Evolutionary conservation across 2,888 invertebrate genomes (phyloP).

Genomic region (Drosophila lacicola): DNA sequence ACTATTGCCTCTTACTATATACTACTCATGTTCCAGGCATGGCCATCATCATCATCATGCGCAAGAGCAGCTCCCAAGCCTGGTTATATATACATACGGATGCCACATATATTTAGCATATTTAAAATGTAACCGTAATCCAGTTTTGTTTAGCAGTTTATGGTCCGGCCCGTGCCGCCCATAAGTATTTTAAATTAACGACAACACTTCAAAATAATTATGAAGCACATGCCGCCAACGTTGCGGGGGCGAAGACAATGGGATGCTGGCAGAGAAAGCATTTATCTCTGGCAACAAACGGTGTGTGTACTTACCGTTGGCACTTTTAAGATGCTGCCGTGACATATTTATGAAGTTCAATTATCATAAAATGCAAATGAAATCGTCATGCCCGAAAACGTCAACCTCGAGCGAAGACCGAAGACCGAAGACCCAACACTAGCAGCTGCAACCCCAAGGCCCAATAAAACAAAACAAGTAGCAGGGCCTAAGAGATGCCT

Average conservation of each 20-base stretch:
- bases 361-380: constrained; percentile 82
- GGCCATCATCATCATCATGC: constrained; percentile 3
- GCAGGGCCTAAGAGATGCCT: constrained; percentile 43
- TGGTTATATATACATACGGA: constrained; percentile 4
- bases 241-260: background rate
- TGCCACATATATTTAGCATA: constrained; percentile 68
- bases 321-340: constrained; percentile 78
- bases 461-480: constrained; percentile 76
- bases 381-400: constrained; percentile 80
- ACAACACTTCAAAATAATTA: constrained; percentile 80
- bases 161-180: constrained; percentile 55
- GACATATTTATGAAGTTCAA: constrained; percentile 82
- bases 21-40: background rate
- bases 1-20: constrained; percentile 4
- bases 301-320: constrained; percentile 73
- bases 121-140: constrained; percentile 71
- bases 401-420: constrained; percentile 62
- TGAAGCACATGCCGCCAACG: constrained; percentile 68
- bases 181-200: constrained; percentile 81
- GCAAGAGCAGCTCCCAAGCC: constrained; percentile 17
- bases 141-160: constrained; percentile 69
- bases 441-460: constrained; percentile 40
- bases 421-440: constrained; percentile 6
- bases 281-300: constrained; percentile 67
- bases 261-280: constrained; percentile 14